phyloP scores from a whole-genome alignment of 2,888 invertebrate species.

The Hyposoter dolosus region DNA sequence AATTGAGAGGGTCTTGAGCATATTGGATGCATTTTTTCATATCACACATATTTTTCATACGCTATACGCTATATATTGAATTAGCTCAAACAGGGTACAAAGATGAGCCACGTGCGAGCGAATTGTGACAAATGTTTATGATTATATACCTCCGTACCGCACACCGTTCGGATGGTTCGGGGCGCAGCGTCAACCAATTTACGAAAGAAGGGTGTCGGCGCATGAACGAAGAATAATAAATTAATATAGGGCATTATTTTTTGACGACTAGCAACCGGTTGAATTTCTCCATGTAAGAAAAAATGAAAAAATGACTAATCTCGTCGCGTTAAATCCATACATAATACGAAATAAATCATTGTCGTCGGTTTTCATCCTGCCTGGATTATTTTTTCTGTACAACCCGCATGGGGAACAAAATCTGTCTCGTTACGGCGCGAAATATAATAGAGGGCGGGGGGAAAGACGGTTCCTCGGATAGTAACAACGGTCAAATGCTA shows the following conservation, averaged over 20 bases:
- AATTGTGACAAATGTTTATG: no score
- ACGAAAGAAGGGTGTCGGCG: not conserved
- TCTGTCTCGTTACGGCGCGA: not conserved
- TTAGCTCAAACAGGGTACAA: slow-evolving; percentile 48
- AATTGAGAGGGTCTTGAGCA: not conserved
- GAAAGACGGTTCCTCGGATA: slow-evolving; percentile 38
- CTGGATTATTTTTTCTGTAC: slow-evolving; percentile 41
- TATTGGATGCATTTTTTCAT: slow-evolving; percentile 13
- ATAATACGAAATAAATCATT: slow-evolving; percentile 50
- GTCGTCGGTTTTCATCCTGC: slow-evolving; percentile 10
- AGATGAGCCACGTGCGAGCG: no score
- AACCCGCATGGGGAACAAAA: slow-evolving; percentile 4
- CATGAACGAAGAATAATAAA: no score
- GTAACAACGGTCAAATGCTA: slow-evolving; percentile 70
- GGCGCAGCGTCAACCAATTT: no score
- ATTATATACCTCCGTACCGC: no score
- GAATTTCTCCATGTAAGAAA: not conserved
- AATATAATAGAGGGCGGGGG: not conserved
- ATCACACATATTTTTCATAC: slow-evolving; percentile 52
- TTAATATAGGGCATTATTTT: slow-evolving; percentile 60
- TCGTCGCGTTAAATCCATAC: not conserved
- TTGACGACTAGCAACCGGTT: slow-evolving; percentile 59
- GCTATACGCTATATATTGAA: slow-evolving; percentile 33
- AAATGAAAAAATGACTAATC: slow-evolving; percentile 10
- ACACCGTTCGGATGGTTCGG: no score